A percentile compares a stretch with the other conserved stretches of the same genome.
These are phyloP conservation scores for Drosophila hydei DNA, from an alignment of 1,140 invertebrate genomes.

Conservation along the genomic window DNA sequence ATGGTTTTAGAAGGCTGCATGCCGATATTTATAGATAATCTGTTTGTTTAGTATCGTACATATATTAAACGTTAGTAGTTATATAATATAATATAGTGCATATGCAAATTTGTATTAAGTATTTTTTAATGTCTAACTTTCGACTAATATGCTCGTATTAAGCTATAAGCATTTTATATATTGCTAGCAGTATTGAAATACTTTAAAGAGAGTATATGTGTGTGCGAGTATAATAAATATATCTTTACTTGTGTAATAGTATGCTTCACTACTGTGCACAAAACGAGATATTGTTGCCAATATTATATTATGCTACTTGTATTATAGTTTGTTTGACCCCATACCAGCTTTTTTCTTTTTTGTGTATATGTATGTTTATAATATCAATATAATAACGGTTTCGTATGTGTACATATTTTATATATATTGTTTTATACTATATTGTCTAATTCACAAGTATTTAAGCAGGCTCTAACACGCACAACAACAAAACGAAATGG, in stretches of 20 bases:
- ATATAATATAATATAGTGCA: slow-evolving; percentile 18
- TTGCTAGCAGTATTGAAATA: slow-evolving; percentile 50
- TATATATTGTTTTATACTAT: slow-evolving; percentile 59
- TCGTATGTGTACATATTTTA: slow-evolving; percentile 21
- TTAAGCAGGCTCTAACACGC: slow-evolving; percentile 35
- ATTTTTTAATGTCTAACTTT: slow-evolving; percentile 33
- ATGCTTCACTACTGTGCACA: slow-evolving; percentile 71
- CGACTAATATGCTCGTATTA: slow-evolving; percentile 80
- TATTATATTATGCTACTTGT: slow-evolving; percentile 32
- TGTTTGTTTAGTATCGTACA: slow-evolving; percentile 36
- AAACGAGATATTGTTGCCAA: slow-evolving; percentile 60
- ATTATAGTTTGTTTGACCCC: slow-evolving; percentile 81
- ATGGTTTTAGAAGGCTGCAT: slow-evolving; percentile 61
- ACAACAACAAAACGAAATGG: slow-evolving; percentile 61
- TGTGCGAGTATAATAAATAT: slow-evolving; percentile 45
- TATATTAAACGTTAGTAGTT: slow-evolving; percentile 3
- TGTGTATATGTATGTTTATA: slow-evolving; percentile 25
- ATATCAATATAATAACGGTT: slow-evolving; percentile 21
- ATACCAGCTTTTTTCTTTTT: slow-evolving; percentile 78
- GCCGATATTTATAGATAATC: slow-evolving; percentile 19
- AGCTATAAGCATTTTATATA: slow-evolving; percentile 42
- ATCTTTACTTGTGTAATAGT: background rate
- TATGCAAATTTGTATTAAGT: slow-evolving; percentile 4
- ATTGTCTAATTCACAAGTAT: slow-evolving; percentile 84
- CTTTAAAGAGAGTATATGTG: slow-evolving; percentile 73